Base-by-base conservation (phyloP, 2,888 invertebrate species). In the Gnatocerus cornutus region DNA sequence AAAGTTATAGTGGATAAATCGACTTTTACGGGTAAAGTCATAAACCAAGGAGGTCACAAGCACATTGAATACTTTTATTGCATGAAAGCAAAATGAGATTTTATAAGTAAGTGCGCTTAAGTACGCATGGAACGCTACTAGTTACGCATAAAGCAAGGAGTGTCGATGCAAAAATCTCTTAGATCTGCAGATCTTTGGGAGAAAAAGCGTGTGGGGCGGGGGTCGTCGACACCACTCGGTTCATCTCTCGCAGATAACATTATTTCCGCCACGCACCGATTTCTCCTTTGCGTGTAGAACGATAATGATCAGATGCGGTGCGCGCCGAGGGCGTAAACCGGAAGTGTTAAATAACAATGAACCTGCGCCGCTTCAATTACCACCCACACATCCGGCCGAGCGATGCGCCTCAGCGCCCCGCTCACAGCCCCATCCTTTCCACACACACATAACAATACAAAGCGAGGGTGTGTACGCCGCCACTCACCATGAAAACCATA, bases 401-500 rank as follows among this genome's bases (percentile, higher is more conserved):
- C 12, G 45, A 45, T 14, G 55, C 55, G 55, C 55, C 55, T 14
- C 55, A 55, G 39, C 55, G 55, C 50, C 50, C 13, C 29, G 21
- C n/a, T 41, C 41, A 12, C 0, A 6, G 41, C 41, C 41, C 41
- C 12, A 41, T 41, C 41, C 41, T 41, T 33, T 33, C 33, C 6
- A 9, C n/a, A 7, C 33, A 33, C 29, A 29, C 29, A n/a, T n/a
- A n/a, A 29, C 29, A 4, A 7, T n/a, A n/a, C 33, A 33, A 33
- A 33, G 33, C 27, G 50, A 16, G 10, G 29, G 29, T 10, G 29
- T 14, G 29, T 10, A 16, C 50, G 1, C 14, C 14, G 12, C 13
- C 16, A 81, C 82, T 82, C 73, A 82, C 82, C 82, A 82, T 82
- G 81, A 81, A 82, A 82, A 82, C 82, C 82, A 82, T 82, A 63